Base-by-base conservation (phyloP, 2,888 invertebrate genomes). In the Chironomus riparius region DNA sequence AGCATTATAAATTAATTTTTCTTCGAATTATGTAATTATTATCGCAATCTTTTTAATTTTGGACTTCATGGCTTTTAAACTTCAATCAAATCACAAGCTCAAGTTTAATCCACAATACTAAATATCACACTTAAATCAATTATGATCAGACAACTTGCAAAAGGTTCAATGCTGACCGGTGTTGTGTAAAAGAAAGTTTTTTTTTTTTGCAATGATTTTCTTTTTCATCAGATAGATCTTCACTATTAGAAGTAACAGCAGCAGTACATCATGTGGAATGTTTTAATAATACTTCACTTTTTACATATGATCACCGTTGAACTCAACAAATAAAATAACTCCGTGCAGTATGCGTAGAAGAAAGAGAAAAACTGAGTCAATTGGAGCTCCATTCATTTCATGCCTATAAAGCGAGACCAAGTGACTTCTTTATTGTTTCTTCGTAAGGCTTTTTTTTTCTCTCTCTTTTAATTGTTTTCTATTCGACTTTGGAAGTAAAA, bases 371-470 rank as follows among this genome's bases (percentile, higher is more conserved):
- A 38, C 68, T 38, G 28, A 68, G 68, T 68, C 61, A 71, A 62
- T 62, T 73, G 28, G 38, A 73, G 62, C 72, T 62, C 38, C 72
- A 62, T 73, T 73, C 24, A 73, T 73, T 73, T 73, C 62, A 62
- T 73, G 72, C 72, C 38, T 62, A 73, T 73, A 18, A 18, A 73
- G 47, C 72, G 62, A 73, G 62, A 73, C 72, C 72, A 73, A 65
- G 72, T 50, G 72, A 72, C 72, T 72, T 72, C 72, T 72, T 72
- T 24, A 61, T 72, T 72, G 72, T 73, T 70, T 24, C 68, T 65
- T 65, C 15, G 47, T 68, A 68, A 18, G 47, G 47, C n/a, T 3
- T 15, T 38, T 62, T 73, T 70, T 62, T 28, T 28, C 2, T 24
- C 5, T 38, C 38, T 73, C 47, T 73, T 73, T 73, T 73, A 62